Base-by-base conservation (phyloP, 2,113 vertebrate genomes). In the Crotalus horridus region DNA sequence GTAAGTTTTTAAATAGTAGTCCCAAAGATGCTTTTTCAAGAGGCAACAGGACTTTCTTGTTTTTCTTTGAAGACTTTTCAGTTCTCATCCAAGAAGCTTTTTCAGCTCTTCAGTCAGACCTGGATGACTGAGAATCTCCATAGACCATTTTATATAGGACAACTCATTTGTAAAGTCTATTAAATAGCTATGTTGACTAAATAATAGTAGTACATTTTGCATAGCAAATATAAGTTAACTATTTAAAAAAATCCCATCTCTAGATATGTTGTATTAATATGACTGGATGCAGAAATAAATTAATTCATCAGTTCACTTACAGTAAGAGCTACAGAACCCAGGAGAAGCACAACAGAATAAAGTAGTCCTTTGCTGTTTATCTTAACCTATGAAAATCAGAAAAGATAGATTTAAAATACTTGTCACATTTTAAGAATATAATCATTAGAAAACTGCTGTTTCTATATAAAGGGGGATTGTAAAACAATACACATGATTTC, bases 321-420 rank as follows among this genome's bases (percentile, higher is more conserved):
- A 0, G 99, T 99, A 92, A 99, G 98, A 74, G 98, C 98, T 26
- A 99, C 99, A 0, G 99, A 99, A 94, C 98, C 99, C 95, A 99
- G 97, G 89, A 99, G 95, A 96, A 99, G 97, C 87, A 98, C 98
- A 95, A 99, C 99, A 0, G 99, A 99, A 94, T 99, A 99, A 89
- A 99, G 94, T 94, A 99, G 96, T 12, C 99, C 99, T 92, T 98
- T 98, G 95, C 99, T 99, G 97, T 99, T 99, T 95, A 99, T 99
- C 96, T 97, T 98, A 94, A 99, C 99, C 99, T 99, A 96, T 90
- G 93, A 94, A 43, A 96, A 17, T 94, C 9, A 85, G 0, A 95
- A 3, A 85, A 69, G 56, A 23, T 46, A 94, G 2, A 1, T 93
- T 95, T 93, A 89, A 93, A 95, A 94, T 33, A 13, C 6, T 93